Percentiles rank a stretch among this genome's conserved stretches.
These are phyloP conservation scores for Linyphia triangularis DNA, from an alignment of 2,888 invertebrate genomes.

Conservation along the genomic window DNA sequence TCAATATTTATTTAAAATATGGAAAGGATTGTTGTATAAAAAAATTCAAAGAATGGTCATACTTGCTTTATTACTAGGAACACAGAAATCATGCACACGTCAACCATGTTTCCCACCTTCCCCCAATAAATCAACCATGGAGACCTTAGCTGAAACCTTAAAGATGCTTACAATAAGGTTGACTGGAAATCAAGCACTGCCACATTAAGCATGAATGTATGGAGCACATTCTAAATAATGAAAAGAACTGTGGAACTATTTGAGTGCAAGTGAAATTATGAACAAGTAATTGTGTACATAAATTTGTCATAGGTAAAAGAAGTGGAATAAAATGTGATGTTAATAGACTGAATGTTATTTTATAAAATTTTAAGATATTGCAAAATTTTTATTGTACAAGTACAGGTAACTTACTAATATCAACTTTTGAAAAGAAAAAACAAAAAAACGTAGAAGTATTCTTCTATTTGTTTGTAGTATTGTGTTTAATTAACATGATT, in stretches of 20 bases:
- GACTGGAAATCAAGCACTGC: background rate
- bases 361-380: too few species aligned
- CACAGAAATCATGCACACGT: constrained; percentile 39
- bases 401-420: too few species aligned
- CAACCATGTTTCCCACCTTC: constrained; percentile 49
- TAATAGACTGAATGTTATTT: too few species aligned
- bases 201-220: background rate
- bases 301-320: background rate
- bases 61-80: constrained; percentile 32
- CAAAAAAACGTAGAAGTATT: too few species aligned
- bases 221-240: background rate
- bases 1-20: too few species aligned
- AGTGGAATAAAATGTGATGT: background rate
- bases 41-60: background rate
- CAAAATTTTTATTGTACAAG: too few species aligned
- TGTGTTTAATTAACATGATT: too few species aligned
- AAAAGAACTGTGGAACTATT: background rate
- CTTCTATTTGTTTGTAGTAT: too few species aligned
- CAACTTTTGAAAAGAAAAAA: too few species aligned
- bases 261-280: background rate
- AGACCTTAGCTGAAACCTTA: constrained; percentile 41
- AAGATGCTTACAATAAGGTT: background rate
- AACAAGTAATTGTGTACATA: background rate
- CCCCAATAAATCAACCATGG: constrained; percentile 70
- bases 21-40: too few species aligned